These are phyloP conservation scores for Ganaspis brasiliensis DNA, from an alignment of 2,888 invertebrate species.

Conservation along the genomic window DNA sequence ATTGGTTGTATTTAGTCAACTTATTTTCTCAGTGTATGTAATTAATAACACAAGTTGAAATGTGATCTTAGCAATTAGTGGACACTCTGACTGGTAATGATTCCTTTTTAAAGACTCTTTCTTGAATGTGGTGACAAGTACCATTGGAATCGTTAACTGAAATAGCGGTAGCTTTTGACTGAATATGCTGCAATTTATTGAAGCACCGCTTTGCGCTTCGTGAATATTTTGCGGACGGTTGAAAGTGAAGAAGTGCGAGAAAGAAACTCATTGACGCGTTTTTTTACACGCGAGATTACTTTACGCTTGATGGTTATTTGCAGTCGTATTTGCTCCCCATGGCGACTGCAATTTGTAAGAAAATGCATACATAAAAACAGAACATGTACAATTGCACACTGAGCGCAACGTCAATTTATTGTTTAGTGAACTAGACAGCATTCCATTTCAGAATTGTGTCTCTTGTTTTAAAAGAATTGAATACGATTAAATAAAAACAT, in stretches of 20 bases:
- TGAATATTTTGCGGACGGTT: slow-evolving; percentile 16
- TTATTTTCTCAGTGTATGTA: too few relatives aligned
- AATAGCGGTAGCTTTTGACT: slow-evolving; percentile 16
- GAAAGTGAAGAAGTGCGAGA: slow-evolving; percentile 6
- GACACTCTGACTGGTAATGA: slow-evolving; percentile 1
- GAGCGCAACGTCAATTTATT: not conserved
- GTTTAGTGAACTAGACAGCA: slow-evolving; percentile 18
- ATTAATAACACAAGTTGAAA: too few relatives aligned
- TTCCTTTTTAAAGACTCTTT: not conserved
- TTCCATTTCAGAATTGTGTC: slow-evolving; percentile 12
- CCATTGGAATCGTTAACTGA: slow-evolving; percentile 7
- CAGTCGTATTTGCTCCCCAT: slow-evolving; percentile 20
- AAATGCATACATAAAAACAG: not conserved
- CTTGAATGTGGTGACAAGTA: slow-evolving; percentile 19
- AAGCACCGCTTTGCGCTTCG: slow-evolving; percentile 22
- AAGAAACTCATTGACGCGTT: slow-evolving; percentile 20
- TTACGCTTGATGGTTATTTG: slow-evolving; percentile 20
- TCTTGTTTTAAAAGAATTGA: not conserved
- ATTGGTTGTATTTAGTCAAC: too few relatives aligned
- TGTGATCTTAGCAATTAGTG: slow-evolving; percentile 10
- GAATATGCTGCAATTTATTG: slow-evolving; percentile 20
- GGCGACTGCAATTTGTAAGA: slow-evolving; percentile 20
- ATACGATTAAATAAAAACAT: not conserved
- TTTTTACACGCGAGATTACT: slow-evolving; percentile 14
- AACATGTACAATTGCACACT: not conserved